A percentile compares a stretch with the other conserved stretches of the same genome.
Evolutionary conservation across 2,888 invertebrate genomes (phyloP).

Genomic region (Andrena bucephala): DNA sequence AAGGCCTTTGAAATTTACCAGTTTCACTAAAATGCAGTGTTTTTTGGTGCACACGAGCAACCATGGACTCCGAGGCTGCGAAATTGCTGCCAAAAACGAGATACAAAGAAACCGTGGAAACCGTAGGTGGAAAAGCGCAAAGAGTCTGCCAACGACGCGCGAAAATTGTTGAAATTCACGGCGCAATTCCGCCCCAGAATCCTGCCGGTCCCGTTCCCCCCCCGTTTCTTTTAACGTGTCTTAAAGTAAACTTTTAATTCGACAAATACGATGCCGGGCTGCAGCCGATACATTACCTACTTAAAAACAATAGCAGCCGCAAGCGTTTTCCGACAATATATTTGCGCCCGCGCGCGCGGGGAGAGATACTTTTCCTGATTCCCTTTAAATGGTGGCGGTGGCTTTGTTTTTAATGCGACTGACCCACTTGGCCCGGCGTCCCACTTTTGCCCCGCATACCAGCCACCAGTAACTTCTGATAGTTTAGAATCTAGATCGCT

Average conservation of each 20-base stretch:
- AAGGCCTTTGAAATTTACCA: neutral
- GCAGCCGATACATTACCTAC: constrained; percentile 71
- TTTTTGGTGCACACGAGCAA: neutral
- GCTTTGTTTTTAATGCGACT: constrained; percentile 76
- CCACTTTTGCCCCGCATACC: constrained; percentile 66
- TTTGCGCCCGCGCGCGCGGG: constrained; percentile 56
- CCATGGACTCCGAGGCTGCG: neutral
- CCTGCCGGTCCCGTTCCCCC: constrained; percentile 28
- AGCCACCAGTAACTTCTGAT: constrained; percentile 56
- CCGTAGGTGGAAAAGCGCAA: neutral
- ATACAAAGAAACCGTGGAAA: neutral
- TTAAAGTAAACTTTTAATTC: constrained; percentile 59
- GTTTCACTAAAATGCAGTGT: neutral
- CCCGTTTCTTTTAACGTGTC: constrained; percentile 49
- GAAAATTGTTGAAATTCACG: constrained; percentile 5
- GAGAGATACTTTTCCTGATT: constrained; percentile 72
- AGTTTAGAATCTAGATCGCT: constrained; percentile 63
- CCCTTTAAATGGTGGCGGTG: constrained; percentile 72
- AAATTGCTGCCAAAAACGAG: neutral
- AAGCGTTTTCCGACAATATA: constrained; percentile 72
- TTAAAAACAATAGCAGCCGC: constrained; percentile 72
- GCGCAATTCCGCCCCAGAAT: neutral
- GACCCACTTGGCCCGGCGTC: constrained; percentile 72
- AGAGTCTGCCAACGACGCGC: neutral
- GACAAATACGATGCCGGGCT: constrained; percentile 53